These are phyloP conservation scores for Labroides dimidiatus DNA, from an alignment of 2,797 vertebrate species.

Conservation along the genomic window DNA sequence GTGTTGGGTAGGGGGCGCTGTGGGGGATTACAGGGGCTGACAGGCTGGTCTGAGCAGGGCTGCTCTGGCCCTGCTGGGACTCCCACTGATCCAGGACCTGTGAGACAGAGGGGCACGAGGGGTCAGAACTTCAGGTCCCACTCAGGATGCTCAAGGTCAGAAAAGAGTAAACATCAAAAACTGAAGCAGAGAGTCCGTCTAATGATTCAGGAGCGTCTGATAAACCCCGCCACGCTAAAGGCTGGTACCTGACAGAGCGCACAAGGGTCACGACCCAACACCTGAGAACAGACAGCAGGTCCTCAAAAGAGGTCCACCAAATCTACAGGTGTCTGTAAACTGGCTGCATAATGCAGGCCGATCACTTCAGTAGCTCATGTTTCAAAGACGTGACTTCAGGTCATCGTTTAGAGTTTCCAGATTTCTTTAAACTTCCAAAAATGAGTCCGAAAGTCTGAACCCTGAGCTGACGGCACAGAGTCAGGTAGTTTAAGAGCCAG, in stretches of 20 bases:
- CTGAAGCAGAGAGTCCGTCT: constrained; percentile 10
- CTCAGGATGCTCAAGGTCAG: constrained; percentile 7
- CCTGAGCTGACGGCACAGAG: too few relatives aligned
- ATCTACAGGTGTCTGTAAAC: too few relatives aligned
- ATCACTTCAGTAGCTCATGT: too few relatives aligned
- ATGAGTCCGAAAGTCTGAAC: too few relatives aligned
- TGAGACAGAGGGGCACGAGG: constrained; percentile 82
- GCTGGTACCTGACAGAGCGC: background rate
- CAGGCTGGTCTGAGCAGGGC: constrained; percentile 91
- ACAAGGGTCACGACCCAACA: background rate
- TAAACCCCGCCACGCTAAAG: background rate
- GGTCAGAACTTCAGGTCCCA: constrained; percentile 60
- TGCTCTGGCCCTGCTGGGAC: constrained; percentile 89
- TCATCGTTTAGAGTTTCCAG: too few relatives aligned
- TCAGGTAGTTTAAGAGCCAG: too few relatives aligned
- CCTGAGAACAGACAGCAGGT: background rate
- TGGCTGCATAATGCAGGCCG: too few relatives aligned
- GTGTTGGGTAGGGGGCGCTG: constrained; percentile 89
- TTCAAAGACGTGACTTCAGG: too few relatives aligned
- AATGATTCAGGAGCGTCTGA: constrained; percentile 17
- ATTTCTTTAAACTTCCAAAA: too few relatives aligned
- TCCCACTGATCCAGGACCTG: constrained; percentile 98
- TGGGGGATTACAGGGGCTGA: constrained; percentile 90
- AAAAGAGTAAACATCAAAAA: constrained; percentile 1
- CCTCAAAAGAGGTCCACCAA: background rate